These are phyloP conservation scores for Austrolebias charrua DNA, from an alignment of 2,797 vertebrate genomes.

Conservation along the genomic window DNA sequence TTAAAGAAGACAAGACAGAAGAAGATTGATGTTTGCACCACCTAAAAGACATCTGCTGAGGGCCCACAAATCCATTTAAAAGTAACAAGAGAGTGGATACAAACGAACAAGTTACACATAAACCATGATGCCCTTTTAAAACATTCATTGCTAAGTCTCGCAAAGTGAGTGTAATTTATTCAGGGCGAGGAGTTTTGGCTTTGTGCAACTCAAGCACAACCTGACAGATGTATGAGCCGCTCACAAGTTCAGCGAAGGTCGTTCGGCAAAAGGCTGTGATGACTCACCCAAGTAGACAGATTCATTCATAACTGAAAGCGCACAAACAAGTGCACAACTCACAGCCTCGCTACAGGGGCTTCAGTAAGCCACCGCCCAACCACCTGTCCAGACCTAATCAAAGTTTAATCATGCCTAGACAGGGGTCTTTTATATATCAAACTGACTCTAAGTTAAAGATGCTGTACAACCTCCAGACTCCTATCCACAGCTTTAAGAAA, in stretches of 20 bases:
- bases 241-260: conserved; percentile 44
- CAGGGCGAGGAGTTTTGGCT: conserved; percentile 5
- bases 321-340: conserved; percentile 43
- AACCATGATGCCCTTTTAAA: not conserved
- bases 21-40: conserved; percentile 10
- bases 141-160: not conserved
- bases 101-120: conserved; percentile 14
- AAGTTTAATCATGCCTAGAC: conserved; percentile 40
- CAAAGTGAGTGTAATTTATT: conserved; percentile 19
- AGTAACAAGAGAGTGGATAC: conserved; percentile 10
- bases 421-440: conserved; percentile 47
- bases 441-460: conserved; percentile 24
- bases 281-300: conserved; percentile 50
- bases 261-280: conserved; percentile 28
- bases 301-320: conserved; percentile 57
- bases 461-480: conserved; percentile 10
- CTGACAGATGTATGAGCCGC: conserved; percentile 28
- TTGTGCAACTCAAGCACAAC: conserved; percentile 19
- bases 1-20: conserved; percentile 20
- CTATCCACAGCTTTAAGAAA: conserved; percentile 22
- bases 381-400: conserved; percentile 42
- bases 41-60: conserved; percentile 33
- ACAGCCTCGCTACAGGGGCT: conserved; percentile 17
- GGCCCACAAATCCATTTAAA: conserved; percentile 25
- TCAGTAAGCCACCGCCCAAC: conserved; percentile 38